Conservation (phyloP, 2,888 invertebrate species). For the Keiferia lycopersicella region DNA sequence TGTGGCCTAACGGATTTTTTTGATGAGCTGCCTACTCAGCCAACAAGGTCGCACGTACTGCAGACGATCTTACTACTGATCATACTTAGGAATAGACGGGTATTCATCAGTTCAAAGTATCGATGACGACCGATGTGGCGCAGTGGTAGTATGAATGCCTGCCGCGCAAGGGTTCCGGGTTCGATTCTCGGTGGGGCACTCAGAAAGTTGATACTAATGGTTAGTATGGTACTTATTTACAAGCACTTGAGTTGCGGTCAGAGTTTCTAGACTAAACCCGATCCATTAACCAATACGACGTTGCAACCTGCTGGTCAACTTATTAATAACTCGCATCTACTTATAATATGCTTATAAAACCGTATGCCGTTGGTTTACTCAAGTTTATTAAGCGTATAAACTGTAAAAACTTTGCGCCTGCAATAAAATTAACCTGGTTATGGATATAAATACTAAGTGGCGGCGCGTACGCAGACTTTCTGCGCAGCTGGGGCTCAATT, state of each 20-base stretch:
- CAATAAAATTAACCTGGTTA: constrained; percentile 5
- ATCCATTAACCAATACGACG: neutral
- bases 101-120: too few relatives aligned
- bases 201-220: too few relatives aligned
- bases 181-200: too few relatives aligned
- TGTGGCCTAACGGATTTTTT: neutral
- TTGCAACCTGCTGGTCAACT: neutral
- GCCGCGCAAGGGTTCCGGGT: too few relatives aligned
- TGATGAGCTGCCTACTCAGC: neutral
- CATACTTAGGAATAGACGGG: neutral
- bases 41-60: constrained; percentile 7
- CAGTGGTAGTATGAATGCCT: too few relatives aligned
- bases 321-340: neutral
- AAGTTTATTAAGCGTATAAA: constrained; percentile 2
- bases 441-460: constrained; percentile 1
- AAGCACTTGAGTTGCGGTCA: neutral
- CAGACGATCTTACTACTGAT: neutral
- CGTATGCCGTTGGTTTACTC: neutral
- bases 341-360: neutral
- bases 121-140: neutral
- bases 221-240: too few relatives aligned
- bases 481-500: neutral
- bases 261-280: neutral
- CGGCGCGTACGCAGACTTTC: constrained; percentile 10
- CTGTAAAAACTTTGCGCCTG: neutral